Base-by-base conservation (phyloP, 2,113 vertebrate genomes). In the Sphaerodactylus townsendi region DNA sequence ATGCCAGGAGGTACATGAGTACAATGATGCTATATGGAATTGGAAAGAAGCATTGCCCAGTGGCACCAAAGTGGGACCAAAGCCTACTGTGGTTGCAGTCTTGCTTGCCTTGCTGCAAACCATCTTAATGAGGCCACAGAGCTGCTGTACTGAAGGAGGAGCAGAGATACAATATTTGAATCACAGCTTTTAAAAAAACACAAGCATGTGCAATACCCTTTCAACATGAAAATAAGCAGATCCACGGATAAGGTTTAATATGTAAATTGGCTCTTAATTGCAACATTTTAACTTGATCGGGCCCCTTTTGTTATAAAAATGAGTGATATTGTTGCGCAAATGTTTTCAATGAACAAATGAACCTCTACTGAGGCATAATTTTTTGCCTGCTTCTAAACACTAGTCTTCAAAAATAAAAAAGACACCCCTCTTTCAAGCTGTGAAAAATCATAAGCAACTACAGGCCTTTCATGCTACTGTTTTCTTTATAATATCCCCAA, bases 401-500 rank as follows among this genome's bases (percentile, higher is more conserved):
- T 19, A 70, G 66, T 62, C 25, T 74, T 77, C 33, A 62, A 69
- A 84, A 2, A 9, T 1, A 68, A 11, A 82, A 82, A 69, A 66
- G 25, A 73, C 39, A 28, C 25, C 30, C 3, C 86, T 48, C 84
- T 82, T 80, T 76, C 28, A 25, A 37, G 35, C 15, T 78, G 80
- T n/a, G 44, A 6, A 90, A 81, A 89, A 91, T 74, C 88, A 25
- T 23, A 83, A 37, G 48, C 21, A 70, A 71, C 69, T 25, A 79
- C 81, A 1, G 81, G 21, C 5, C 11, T 87, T 81, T 88, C 23
- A 25, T 78, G 53, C 14, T 86, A 91, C 77, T 80, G 13, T 88
- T 93, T 91, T 85, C 59, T 85, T 93, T 85, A 71, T 84, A 35
- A 44, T n/a, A 28, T 35, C 48, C 1, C 82, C 62, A 91, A 93